Conservation (phyloP, 1,140 invertebrate species). For the Leptoteleia sp. region DNA sequence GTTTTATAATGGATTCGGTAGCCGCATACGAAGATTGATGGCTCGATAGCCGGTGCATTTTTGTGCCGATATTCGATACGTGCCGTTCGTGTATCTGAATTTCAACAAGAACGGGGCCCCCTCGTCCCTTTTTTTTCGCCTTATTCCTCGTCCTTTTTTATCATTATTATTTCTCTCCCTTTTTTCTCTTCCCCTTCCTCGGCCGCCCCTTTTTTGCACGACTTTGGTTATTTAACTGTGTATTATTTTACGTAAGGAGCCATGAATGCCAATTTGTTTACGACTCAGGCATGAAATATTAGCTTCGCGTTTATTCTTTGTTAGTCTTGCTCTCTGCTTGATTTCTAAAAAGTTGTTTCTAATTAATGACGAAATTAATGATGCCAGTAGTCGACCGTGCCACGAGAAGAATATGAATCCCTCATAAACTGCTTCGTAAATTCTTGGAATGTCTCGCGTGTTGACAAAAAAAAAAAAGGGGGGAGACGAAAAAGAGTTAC, state of each 20-base stretch:
- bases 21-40: constrained; percentile 62
- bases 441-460: constrained; percentile 23
- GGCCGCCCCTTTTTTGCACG: neutral
- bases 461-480: constrained; percentile 36
- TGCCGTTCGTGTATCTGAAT: constrained; percentile 49
- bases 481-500: no score
- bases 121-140: neutral
- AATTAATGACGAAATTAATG: constrained; percentile 9
- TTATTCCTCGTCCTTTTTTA: neutral
- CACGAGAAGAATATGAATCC: neutral
- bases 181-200: neutral
- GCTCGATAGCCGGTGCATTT: constrained; percentile 58
- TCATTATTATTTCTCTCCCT: neutral
- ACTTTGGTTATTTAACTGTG: constrained; percentile 13
- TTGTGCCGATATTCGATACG: constrained; percentile 60
- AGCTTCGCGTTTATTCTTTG: neutral
- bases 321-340: neutral
- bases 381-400: neutral
- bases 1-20: constrained; percentile 62
- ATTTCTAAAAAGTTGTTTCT: neutral
- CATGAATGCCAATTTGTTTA: neutral
- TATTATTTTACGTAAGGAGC: constrained; percentile 19
- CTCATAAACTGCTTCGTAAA: constrained; percentile 6
- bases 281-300: neutral
- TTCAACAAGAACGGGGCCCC: constrained; percentile 23